Conservation (phyloP, 2,797 vertebrate genomes). For the Diplodus sargus region DNA sequence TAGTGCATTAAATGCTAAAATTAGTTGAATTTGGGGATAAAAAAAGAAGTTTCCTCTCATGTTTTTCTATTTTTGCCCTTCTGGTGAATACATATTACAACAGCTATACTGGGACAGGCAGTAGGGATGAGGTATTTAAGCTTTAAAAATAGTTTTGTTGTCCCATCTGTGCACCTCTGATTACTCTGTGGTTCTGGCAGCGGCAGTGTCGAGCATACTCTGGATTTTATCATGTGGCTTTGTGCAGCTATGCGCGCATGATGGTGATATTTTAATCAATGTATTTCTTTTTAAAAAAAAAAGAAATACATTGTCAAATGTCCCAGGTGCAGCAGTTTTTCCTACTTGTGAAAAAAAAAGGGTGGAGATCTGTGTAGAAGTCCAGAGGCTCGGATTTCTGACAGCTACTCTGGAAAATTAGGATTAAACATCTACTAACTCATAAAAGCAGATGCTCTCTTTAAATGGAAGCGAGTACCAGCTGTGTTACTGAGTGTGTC, state of each 20-base stretch:
- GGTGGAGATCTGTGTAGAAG: neutral
- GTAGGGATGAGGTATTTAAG: conserved; percentile 64
- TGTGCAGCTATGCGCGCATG: conserved; percentile 16
- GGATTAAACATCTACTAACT: neutral
- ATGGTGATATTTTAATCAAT: conserved; percentile 3
- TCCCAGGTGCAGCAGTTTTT: neutral
- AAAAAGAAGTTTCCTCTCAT: no score
- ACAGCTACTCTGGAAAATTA: neutral
- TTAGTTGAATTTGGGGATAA: conserved; percentile 35
- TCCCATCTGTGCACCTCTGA: conserved; percentile 74
- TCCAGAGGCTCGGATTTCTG: neutral
- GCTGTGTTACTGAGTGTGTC: neutral
- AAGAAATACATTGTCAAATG: no score
- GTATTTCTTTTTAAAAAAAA: neutral
- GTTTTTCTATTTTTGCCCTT: conserved; percentile 10
- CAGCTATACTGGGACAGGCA: conserved; percentile 52
- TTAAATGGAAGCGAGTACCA: conserved; percentile 11
- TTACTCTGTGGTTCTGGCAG: conserved; percentile 55
- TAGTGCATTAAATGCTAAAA: conserved; percentile 54
- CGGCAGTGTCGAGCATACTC: conserved; percentile 65
- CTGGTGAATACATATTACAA: conserved; percentile 44
- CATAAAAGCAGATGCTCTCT: conserved; percentile 6
- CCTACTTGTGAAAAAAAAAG: neutral
- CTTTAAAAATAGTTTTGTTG: conserved; percentile 71
- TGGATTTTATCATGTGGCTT: conserved; percentile 24